Evolutionary conservation across 2,797 vertebrate genomes (phyloP).

Genomic region (Botia kubotai): DNA sequence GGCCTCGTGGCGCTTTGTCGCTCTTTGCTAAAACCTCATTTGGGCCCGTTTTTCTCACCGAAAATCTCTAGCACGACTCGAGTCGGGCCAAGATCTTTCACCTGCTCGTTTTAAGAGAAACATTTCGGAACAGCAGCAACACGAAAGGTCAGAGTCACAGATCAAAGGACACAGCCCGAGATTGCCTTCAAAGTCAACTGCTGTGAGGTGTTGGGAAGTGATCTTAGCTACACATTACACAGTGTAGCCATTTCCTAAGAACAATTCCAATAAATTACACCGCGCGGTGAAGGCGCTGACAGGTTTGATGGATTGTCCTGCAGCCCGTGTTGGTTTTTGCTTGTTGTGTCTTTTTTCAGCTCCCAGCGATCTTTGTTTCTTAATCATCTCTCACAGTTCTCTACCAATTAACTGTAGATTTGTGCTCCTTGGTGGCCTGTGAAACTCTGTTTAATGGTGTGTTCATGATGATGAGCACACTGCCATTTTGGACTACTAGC

Average conservation of each 20-base stretch:
- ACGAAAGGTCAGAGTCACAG: slow-evolving; percentile 70
- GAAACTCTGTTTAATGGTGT: slow-evolving; percentile 76
- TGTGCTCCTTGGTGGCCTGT: slow-evolving; percentile 76
- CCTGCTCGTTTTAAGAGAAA: slow-evolving; percentile 14
- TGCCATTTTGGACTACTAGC: slow-evolving; percentile 61
- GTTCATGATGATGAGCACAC: slow-evolving; percentile 68
- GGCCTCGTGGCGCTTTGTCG: slow-evolving; percentile 19
- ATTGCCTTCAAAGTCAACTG: slow-evolving; percentile 77
- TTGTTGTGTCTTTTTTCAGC: slow-evolving; percentile 77
- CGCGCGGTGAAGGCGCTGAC: slow-evolving; percentile 83
- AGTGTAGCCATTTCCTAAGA: slow-evolving; percentile 84
- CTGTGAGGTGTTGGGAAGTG: slow-evolving; percentile 79
- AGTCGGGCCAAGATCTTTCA: slow-evolving; percentile 29
- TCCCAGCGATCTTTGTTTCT: slow-evolving; percentile 82
- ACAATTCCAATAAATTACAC: slow-evolving; percentile 81
- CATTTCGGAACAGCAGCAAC: slow-evolving; percentile 30
- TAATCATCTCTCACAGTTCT: slow-evolving; percentile 74
- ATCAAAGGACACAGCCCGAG: slow-evolving; percentile 70
- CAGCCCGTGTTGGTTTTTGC: slow-evolving; percentile 87
- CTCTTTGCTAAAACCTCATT: slow-evolving; percentile 7
- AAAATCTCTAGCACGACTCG: slow-evolving; percentile 5
- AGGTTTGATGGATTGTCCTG: slow-evolving; percentile 91
- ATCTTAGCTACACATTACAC: slow-evolving; percentile 81
- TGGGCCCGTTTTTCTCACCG: slow-evolving; percentile 9
- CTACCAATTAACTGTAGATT: slow-evolving; percentile 84